Evolutionary conservation across 2,888 invertebrate genomes (phyloP), one percentile per base, ranked within the genome.

Genomic region (Cephonodes hylas): DNA sequence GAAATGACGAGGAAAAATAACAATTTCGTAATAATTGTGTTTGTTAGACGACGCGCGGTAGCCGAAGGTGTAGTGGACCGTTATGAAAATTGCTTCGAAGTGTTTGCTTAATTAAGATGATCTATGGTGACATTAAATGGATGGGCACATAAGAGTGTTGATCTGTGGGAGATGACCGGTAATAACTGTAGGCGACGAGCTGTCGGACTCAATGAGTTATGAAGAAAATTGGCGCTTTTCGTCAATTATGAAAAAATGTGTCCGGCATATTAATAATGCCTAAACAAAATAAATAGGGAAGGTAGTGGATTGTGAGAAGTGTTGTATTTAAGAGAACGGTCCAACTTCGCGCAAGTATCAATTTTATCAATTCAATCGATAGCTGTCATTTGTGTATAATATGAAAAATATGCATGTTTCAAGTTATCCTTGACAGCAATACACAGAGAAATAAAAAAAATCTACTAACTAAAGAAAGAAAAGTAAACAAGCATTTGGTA

Each of bases 1-100:
- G 72, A 67, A 31, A 48, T 64, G 64, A 61, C 58, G 66, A 66
- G 60, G 18, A 60, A 53, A 44, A 27, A 53, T 53, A 60, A 66
- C 64, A 68, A 68, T 71, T 67, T 59, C 64, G 70, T 68, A 71
- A 69, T 72, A 69, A 71, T 71, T 68, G 58, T 65, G 59, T 61
- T 65, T 66, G 65, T 68, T 68, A 63, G 66, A 70, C 64, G 64
- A 23, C 13, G 46, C 15, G 42, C 31, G 5, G 8, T 53, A 31
- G 10, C 13, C 8, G 15, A 25, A 48, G n/a, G 27, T 45, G 22
- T 31, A 31, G 2, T 48, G 15, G 15, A 48, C 8, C 18, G 27
- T 18, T 18, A 27, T 8, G 18, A 8, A 46, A n/a, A 46, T 46
- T 25, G 10, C 8, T 53, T 53, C 18, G 15, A 25, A 31, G 18